Evolutionary conservation across 2,113 vertebrate species (phyloP).

Genomic region (Corythaeola cristata): DNA sequence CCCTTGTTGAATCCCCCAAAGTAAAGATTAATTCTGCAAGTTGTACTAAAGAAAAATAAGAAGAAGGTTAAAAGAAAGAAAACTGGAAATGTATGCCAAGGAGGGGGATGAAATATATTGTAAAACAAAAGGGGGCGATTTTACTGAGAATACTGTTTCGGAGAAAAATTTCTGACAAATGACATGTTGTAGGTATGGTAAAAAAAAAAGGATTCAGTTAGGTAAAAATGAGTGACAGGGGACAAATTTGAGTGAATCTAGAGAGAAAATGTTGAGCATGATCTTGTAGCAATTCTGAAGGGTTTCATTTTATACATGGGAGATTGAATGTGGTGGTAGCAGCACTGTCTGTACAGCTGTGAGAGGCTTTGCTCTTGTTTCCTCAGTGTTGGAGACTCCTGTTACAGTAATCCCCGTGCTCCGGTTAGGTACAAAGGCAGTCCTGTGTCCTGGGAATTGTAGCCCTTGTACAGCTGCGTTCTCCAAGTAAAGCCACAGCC

Average conservation of each 20-base stretch:
- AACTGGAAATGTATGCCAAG: not conserved
- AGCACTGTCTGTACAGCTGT: not conserved
- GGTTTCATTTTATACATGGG: not conserved
- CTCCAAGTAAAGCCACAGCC: not conserved
- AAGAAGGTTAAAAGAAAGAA: not conserved
- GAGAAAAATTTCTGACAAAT: not conserved
- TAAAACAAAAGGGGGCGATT: not conserved
- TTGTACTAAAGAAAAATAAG: not conserved
- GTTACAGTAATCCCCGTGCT: not conserved
- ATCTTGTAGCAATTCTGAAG: not conserved
- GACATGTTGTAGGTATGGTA: not conserved
- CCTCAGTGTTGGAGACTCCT: not conserved
- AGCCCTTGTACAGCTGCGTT: not conserved
- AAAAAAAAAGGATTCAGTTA: not conserved
- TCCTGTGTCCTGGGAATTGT: slow-evolving; percentile 9
- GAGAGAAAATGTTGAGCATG: not conserved
- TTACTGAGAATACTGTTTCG: not conserved
- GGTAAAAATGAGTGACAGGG: not conserved
- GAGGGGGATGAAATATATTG: not conserved
- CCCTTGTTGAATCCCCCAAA: not conserved
- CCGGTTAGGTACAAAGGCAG: not conserved
- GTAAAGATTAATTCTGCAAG: not conserved
- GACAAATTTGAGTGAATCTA: not conserved
- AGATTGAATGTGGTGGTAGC: not conserved
- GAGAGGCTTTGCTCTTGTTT: not conserved